Percentiles rank a stretch among this genome's conserved stretches.
Conservation (phyloP, 2,113 vertebrate genomes). For the Apteryx owenii region DNA sequence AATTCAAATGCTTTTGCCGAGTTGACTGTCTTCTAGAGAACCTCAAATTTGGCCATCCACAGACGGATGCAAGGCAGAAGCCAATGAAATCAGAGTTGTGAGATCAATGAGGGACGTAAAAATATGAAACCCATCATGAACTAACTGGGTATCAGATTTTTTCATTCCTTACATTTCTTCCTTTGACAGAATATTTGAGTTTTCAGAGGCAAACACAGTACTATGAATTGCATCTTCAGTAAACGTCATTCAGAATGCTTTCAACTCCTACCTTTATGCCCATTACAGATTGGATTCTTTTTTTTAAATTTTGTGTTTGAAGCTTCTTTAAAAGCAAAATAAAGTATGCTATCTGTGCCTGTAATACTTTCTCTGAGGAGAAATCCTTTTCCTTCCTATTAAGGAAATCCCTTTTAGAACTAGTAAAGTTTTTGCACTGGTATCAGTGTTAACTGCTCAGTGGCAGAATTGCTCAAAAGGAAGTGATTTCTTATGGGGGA, state of each 20-base stretch:
- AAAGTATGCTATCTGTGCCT: neutral
- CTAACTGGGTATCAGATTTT: neutral
- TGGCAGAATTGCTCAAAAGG: neutral
- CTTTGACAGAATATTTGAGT: neutral
- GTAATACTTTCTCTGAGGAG: neutral
- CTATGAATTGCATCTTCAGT: neutral
- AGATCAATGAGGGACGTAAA: neutral
- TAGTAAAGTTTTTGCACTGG: neutral
- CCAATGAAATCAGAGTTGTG: neutral
- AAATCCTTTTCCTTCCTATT: neutral
- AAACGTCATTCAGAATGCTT: neutral
- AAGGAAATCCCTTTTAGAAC: neutral
- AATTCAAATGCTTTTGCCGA: neutral
- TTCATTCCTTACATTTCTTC: neutral
- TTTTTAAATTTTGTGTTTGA: neutral
- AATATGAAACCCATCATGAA: neutral
- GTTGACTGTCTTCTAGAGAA: neutral
- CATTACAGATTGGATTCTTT: neutral
- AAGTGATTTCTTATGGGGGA: neutral
- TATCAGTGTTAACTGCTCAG: neutral
- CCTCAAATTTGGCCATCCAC: neutral
- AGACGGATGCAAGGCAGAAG: neutral
- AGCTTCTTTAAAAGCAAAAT: neutral
- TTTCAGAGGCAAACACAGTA: neutral
- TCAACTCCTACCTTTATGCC: neutral